phyloP scores from a whole-genome alignment of 2,888 invertebrate genomes.

The Periphyllus acericola region DNA sequence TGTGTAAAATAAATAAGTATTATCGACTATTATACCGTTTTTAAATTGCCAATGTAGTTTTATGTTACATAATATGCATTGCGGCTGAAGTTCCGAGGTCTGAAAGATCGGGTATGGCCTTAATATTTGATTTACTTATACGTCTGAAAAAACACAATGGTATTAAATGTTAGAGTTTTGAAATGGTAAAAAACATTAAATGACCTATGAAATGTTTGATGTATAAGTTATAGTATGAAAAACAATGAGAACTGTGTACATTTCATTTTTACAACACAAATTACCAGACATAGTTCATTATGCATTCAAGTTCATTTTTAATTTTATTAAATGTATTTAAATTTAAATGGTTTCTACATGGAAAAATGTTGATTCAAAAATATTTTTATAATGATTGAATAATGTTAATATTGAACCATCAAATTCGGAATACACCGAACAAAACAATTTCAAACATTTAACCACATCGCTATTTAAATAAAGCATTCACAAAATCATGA shows the following conservation, averaged over 20 bases:
- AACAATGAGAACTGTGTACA: too few relatives aligned
- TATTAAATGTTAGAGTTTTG: neutral
- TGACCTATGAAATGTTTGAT: neutral
- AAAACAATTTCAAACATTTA: too few relatives aligned
- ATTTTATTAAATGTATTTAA: too few relatives aligned
- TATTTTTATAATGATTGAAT: neutral
- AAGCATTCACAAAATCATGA: too few relatives aligned
- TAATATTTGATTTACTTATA: slow-evolving; percentile 41
- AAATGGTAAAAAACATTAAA: neutral
- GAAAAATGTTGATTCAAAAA: neutral
- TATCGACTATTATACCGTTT: neutral
- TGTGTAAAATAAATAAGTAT: neutral
- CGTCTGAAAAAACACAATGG: slow-evolving; percentile 13
- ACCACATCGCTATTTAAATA: too few relatives aligned
- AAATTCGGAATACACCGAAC: too few relatives aligned
- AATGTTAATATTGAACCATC: neutral
- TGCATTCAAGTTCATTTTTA: too few relatives aligned
- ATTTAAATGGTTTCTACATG: too few relatives aligned
- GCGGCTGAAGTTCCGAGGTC: slow-evolving; percentile 72
- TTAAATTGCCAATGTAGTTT: slow-evolving; percentile 17
- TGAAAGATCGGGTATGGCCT: slow-evolving; percentile 69
- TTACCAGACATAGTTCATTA: too few relatives aligned
- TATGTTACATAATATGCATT: slow-evolving; percentile 76
- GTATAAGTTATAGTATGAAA: too few relatives aligned
- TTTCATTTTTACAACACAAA: too few relatives aligned